These are phyloP conservation scores for Characodon lateralis DNA, from an alignment of 2,797 vertebrate genomes.

Conservation along the genomic window DNA sequence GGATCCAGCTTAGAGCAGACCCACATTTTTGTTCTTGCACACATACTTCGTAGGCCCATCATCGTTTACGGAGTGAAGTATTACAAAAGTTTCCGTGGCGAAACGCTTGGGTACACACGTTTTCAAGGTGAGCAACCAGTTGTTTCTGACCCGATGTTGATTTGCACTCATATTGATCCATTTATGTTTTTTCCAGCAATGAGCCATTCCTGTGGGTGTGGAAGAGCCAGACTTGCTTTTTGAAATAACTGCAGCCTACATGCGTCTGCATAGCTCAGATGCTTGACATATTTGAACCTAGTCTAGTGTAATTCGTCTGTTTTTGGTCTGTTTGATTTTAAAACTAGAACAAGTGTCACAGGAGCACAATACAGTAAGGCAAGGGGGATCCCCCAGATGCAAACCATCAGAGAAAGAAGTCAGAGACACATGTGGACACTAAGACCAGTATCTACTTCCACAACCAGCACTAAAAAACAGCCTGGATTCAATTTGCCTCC, in stretches of 20 bases:
- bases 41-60: slow-evolving; percentile 98
- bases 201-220: slow-evolving; percentile 12
- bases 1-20: slow-evolving; percentile 99
- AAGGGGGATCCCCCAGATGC: slow-evolving; percentile 19
- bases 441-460: slow-evolving; percentile 29
- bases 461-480: slow-evolving; percentile 56
- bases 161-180: slow-evolving; percentile 6
- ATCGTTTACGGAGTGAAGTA: slow-evolving; percentile 99
- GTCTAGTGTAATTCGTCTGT: background rate
- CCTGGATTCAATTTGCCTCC: slow-evolving; percentile 68
- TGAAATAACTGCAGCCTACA: slow-evolving; percentile 42
- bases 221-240: slow-evolving; percentile 43
- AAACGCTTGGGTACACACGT: slow-evolving; percentile 96
- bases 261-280: slow-evolving; percentile 62
- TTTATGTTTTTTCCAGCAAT: background rate
- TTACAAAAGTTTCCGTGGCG: slow-evolving; percentile 98
- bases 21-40: slow-evolving; percentile 98
- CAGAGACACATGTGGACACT: slow-evolving; percentile 17
- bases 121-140: slow-evolving; percentile 90
- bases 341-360: slow-evolving; percentile 22
- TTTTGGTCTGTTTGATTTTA: slow-evolving; percentile 35
- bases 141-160: background rate
- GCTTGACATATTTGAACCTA: slow-evolving; percentile 43
- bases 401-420: slow-evolving; percentile 44
- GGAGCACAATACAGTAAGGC: background rate